Conservation (phyloP, 1,140 invertebrate genomes). For the Heliconius melpomene region DNA sequence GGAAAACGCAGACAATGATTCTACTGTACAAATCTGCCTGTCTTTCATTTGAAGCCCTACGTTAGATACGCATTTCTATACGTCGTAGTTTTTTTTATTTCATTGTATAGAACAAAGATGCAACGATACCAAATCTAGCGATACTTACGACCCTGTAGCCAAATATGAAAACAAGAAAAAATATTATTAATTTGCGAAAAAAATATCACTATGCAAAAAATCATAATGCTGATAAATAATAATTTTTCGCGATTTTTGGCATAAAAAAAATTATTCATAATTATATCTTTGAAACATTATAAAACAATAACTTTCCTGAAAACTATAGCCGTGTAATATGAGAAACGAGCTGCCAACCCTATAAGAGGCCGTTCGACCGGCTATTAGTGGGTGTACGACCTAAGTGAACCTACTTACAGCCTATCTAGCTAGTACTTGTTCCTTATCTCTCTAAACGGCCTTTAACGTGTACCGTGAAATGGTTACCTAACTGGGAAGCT, state of each 20-base stretch:
- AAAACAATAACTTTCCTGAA: neutral
- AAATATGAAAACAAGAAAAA: too few species aligned
- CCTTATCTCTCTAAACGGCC: constrained; percentile 29
- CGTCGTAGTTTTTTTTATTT: too few species aligned
- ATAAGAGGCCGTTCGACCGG: constrained; percentile 37
- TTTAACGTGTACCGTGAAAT: constrained; percentile 23
- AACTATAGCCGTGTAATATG: neutral
- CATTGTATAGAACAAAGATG: too few species aligned
- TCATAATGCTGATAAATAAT: too few species aligned
- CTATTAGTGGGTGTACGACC: constrained; percentile 43
- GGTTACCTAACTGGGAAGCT: constrained; percentile 21
- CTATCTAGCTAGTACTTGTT: constrained; percentile 29
- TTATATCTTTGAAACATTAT: neutral
- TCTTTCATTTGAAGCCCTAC: too few species aligned
- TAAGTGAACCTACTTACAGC: constrained; percentile 34
- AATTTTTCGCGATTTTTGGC: neutral
- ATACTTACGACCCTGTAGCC: too few species aligned
- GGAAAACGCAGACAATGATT: too few species aligned
- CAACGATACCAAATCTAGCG: too few species aligned
- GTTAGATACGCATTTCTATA: too few species aligned
- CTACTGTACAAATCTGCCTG: too few species aligned
- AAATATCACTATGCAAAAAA: too few species aligned
- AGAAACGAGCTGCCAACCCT: neutral
- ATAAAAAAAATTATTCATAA: neutral
- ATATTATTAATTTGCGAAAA: too few species aligned